These are phyloP conservation scores for Caerostris extrusa DNA, from an alignment of 1,140 invertebrate species.

Conservation along the genomic window DNA sequence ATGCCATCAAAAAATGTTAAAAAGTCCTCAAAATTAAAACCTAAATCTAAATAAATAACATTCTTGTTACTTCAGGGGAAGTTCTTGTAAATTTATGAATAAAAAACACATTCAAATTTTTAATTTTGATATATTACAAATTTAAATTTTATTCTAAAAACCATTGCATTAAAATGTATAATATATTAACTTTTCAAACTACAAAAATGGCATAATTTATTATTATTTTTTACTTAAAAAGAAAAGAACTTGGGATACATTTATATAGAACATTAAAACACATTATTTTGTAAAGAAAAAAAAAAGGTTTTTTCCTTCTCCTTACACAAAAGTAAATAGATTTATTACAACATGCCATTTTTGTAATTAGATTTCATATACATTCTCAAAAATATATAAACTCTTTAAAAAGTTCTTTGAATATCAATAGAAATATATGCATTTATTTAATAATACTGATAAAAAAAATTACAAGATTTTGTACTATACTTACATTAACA, in stretches of 20 bases:
- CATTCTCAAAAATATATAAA: neutral
- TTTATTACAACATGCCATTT: neutral
- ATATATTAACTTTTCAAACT: neutral
- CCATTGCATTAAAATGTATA: neutral
- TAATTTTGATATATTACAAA: neutral
- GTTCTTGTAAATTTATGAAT: neutral
- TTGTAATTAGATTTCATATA: neutral
- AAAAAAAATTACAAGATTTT: neutral
- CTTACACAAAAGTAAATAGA: neutral
- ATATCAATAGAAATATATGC: slow-evolving; percentile 4
- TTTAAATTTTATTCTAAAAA: neutral
- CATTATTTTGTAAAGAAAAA: neutral
- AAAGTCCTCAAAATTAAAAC: neutral
- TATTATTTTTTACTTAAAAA: too few species aligned
- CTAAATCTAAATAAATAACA: neutral
- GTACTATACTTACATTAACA: neutral
- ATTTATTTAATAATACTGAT: slow-evolving; percentile 9
- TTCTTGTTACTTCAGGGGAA: neutral
- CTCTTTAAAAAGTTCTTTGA: neutral
- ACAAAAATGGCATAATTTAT: neutral
- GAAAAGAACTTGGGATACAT: too few species aligned
- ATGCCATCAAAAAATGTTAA: neutral
- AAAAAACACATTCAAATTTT: neutral
- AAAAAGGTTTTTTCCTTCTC: neutral
- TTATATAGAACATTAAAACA: neutral